A percentile compares a stretch with the other conserved stretches of the same genome.
phyloP scores from a whole-genome alignment of 1,140 invertebrate species.

The Anoplolepis gracilipes region DNA sequence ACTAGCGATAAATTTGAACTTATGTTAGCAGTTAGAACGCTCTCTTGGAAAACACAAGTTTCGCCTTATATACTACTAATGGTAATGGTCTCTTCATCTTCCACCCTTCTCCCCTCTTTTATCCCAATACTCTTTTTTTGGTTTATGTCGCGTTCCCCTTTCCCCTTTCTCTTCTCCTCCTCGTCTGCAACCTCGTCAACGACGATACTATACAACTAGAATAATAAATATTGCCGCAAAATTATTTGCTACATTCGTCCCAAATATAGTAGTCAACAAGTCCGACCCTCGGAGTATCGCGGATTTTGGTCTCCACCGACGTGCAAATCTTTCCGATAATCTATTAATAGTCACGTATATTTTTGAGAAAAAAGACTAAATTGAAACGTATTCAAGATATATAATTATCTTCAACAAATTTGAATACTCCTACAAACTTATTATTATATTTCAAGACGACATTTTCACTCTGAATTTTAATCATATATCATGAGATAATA shows the following conservation, averaged over 20 bases:
- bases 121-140: background rate
- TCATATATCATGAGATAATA: too few species aligned
- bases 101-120: background rate
- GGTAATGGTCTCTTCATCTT: conserved; percentile 61
- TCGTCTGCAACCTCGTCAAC: conserved; percentile 57
- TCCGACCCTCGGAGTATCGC: conserved; percentile 66
- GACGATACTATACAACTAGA: conserved; percentile 76
- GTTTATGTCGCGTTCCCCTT: background rate
- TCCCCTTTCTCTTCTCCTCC: conserved; percentile 28
- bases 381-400: background rate
- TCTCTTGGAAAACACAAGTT: conserved; percentile 75
- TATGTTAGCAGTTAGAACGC: conserved; percentile 69
- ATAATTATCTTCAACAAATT: background rate
- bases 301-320: background rate
- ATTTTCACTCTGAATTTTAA: background rate
- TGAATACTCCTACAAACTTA: background rate
- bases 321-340: background rate
- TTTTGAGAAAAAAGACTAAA: background rate
- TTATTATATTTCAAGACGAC: background rate
- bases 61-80: conserved; percentile 70
- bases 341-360: background rate
- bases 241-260: conserved; percentile 80
- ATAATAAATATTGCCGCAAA: conserved; percentile 81
- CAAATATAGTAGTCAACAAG: conserved; percentile 77
- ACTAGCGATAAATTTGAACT: conserved; percentile 61